Base-by-base conservation (phyloP, 2,888 invertebrate genomes). In the Watsonalla cultraria region DNA sequence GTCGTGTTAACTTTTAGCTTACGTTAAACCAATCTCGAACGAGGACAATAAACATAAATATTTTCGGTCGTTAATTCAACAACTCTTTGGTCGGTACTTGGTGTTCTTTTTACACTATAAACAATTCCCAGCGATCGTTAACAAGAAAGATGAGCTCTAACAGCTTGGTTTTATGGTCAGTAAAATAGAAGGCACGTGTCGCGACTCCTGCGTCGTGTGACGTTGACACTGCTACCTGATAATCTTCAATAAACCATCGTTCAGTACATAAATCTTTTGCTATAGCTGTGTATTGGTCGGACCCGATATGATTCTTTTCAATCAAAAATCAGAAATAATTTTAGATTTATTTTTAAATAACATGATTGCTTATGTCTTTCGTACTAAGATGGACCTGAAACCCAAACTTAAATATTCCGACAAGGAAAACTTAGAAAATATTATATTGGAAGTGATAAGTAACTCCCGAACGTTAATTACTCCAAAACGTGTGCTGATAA, bases 121-220 rank as follows among this genome's bases (percentile, higher is more conserved):
- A 90, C 86, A 87, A 85, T 90, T 80, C 84, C 62, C 68, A 65
- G 63, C 64, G 84, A 62, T 86, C 90, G 86, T 91, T 91, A 91
- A 90, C 72, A 90, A 88, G 90, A 91, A 84, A 89, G 87, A 91
- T 90, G 90, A 84, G 85, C 86, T 84, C 81, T 90, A 85, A 87
- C 81, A 77, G 78, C 76, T 79, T 77, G 74, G 64, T 79, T 91
- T 91, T 90, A 90, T 90, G 83, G 87, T 77, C 85, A 83, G 78
- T 91, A 86, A 91, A 91, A 72, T 82, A 74, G 80, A 75, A 76
- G 83, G 85, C 86, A 84, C 86, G 87, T 74, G 80, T 73, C 42
- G 42, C 2, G 2, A 8, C 11, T 5, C 80, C 70, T 73, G 71
- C 70, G 70, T 70, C 73, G 71, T 70, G 70, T 66, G 70, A 69